Evolutionary conservation across 2,113 vertebrate species (phyloP).

Genomic region (Megaceryle maxima): DNA sequence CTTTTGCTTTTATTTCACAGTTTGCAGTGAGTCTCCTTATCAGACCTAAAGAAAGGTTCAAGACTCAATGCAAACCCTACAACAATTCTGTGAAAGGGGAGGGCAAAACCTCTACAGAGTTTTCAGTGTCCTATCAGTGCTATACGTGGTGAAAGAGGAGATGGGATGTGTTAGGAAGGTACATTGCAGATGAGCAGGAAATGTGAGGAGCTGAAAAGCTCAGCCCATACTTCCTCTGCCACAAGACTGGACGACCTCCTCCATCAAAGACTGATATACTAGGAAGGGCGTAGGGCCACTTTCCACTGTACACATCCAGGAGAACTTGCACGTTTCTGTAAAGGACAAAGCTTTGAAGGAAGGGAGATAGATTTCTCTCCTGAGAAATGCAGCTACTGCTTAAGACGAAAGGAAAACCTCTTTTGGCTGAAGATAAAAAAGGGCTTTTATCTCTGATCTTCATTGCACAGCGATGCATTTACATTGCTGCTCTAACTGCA

Average conservation of each 20-base stretch:
- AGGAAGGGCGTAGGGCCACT: neutral
- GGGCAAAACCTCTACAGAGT: neutral
- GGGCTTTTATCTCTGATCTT: neutral
- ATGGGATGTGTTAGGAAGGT: neutral
- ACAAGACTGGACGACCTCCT: neutral
- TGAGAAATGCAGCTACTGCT: neutral
- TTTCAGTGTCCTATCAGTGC: neutral
- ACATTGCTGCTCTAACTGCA: neutral
- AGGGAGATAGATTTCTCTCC: neutral
- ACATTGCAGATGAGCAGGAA: neutral
- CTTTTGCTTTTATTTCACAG: neutral
- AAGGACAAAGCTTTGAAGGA: neutral
- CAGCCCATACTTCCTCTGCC: neutral
- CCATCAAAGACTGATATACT: neutral
- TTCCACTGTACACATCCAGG: neutral
- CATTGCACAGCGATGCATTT: accelerated
- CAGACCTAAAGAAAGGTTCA: neutral
- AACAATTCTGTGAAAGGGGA: neutral
- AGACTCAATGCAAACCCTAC: neutral
- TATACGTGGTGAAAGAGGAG: neutral
- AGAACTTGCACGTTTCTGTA: neutral
- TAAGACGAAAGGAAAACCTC: neutral
- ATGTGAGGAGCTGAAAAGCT: neutral
- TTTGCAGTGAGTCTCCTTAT: neutral
- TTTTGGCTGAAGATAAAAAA: neutral